Evolutionary conservation across 2,797 vertebrate genomes (phyloP).

Genomic region (Lepilemur ruficaudatus): DNA sequence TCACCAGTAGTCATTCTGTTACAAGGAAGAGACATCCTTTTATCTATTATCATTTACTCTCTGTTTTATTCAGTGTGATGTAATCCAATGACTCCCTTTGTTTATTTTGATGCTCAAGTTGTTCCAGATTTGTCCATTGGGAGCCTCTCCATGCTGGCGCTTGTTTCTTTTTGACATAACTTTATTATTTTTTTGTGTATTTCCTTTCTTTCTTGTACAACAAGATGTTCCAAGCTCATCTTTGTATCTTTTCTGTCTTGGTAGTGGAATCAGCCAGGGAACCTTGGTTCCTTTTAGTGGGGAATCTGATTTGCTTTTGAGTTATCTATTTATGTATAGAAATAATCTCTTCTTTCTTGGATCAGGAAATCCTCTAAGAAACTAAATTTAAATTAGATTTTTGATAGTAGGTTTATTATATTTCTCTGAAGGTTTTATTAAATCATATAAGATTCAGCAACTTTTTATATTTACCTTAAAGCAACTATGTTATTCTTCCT

Average conservation of each 20-base stretch:
- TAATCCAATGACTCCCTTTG: not conserved
- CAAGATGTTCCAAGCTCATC: not conserved
- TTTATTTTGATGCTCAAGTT: conserved; percentile 28
- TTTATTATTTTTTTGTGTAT: not conserved
- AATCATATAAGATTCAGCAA: not conserved
- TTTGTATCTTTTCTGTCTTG: not conserved
- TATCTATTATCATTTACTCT: not conserved
- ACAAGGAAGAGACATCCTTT: not conserved
- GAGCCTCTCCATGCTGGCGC: not conserved
- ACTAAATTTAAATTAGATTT: conserved; percentile 43
- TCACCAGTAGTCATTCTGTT: not conserved
- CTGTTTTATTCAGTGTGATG: not conserved
- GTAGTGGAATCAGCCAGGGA: not conserved
- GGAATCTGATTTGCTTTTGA: not conserved
- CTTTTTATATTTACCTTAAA: not conserved
- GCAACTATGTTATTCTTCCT: not conserved
- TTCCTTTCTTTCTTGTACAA: not conserved
- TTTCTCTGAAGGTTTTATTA: conserved; percentile 33
- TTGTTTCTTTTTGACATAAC: not conserved
- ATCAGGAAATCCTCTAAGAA: conserved; percentile 10
- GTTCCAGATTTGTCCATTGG: not conserved
- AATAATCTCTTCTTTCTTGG: not conserved
- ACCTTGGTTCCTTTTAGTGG: not conserved
- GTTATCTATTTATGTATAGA: not conserved
- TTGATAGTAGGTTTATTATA: conserved; percentile 44